Evolutionary conservation across 1,140 invertebrate genomes (phyloP), one percentile per base, ranked within the genome.

Genomic region (Drosophila ogumai): DNA sequence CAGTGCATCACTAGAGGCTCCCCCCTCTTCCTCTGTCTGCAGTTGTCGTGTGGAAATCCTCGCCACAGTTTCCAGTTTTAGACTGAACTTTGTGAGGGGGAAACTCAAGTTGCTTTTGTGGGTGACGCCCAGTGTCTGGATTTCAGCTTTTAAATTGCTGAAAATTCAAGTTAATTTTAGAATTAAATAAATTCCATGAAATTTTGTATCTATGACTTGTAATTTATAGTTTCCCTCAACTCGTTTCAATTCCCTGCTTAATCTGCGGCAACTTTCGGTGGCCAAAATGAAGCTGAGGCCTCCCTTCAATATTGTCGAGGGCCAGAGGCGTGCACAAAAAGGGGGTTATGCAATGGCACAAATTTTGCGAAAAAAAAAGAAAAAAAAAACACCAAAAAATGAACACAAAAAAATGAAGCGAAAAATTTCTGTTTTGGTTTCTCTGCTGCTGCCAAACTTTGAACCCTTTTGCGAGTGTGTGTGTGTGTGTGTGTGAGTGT

Each of bases 301-400:
- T 32, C 17, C 15, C 36, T 41, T 55, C 60, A 41, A 55, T 41
- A 32, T 6, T 12, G 49, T 13, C 31, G 52, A 13, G 17, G 34
- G 17, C 17, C 38, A 61, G 57, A 9, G 38, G 47, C 31, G n/a
- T 36, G 58, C 46, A 9, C 13, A n/a, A 19, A n/a, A 50, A 17
- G 36, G 54, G 66, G 68, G 71, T 85, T 81, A 85, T 85, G 82
- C 82, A 85, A 79, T 82, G 81, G 71, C 81, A 82, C 81, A 73
- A 71, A 84, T 82, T 84, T 68, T 55, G 54, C 34, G 55, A 49
- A 59, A 32, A 38, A 17, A 47, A 54, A 67, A 47, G n/a, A 66
- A 47, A 41, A 32, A 40, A 58, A 65, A 58, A 55, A n/a, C n/a
- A n/a, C n/a, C n/a, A 54, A 41, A 65, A 60, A 50, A 49, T 6